Evolutionary conservation across 92 coral and sea anemone species (phyloP).

Genomic region (Hydrozoanthus gracilis): DNA sequence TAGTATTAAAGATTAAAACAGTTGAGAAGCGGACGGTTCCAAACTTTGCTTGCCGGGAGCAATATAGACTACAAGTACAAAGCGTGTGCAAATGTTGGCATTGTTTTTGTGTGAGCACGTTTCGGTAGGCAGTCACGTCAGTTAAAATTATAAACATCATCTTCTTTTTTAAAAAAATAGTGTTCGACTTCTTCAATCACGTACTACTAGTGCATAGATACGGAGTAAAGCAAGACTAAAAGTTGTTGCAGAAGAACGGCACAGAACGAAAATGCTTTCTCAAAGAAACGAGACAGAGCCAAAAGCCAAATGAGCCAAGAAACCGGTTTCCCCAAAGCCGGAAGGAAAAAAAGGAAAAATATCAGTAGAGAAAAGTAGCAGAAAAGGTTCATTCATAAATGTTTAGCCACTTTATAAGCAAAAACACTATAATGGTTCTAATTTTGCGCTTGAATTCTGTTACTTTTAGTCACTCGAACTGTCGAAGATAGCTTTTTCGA

Average conservation of each 20-base stretch:
- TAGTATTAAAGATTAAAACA: neutral
- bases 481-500: neutral
- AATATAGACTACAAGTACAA: neutral
- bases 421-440: neutral
- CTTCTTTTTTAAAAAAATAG: neutral
- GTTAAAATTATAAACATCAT: neutral
- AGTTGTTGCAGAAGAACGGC: neutral
- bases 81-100: neutral
- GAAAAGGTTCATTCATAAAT: neutral
- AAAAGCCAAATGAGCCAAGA: neutral
- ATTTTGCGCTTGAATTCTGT: neutral
- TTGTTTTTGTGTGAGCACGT: neutral
- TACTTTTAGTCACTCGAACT: neutral
- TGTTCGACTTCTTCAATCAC: neutral
- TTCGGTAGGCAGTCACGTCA: neutral
- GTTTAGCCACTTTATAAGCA: neutral
- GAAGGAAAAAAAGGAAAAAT: neutral
- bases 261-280: no score
- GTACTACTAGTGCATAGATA: neutral
- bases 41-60: neutral
- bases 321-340: neutral
- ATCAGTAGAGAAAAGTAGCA: no score
- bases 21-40: neutral
- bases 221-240: neutral
- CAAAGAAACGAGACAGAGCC: neutral